Evolutionary conservation across 1,140 invertebrate species (phyloP), one percentile per base, ranked within the genome.

Genomic region (Polypedilum pembai): DNA sequence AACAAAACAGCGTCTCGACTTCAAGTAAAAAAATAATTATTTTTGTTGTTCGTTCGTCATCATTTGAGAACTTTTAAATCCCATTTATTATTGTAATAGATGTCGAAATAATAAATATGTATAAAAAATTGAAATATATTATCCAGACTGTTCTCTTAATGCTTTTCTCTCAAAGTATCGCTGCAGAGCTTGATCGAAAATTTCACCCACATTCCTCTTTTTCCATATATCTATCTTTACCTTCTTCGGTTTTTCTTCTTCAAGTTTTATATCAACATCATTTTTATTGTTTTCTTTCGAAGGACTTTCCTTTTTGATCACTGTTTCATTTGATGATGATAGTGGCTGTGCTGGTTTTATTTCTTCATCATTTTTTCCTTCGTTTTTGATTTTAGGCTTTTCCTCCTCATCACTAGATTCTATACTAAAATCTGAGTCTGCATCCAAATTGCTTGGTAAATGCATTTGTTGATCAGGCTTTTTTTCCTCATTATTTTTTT

Each of bases 161-260:
- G 87, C 83, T 83, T 94, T 93, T 76, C 94, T 86, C 78, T 89
- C 85, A 78, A 91, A 90, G 84, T 94, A 96, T 78, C 92, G 86
- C 76, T 90, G 85, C 24, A 92, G 79, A n/a, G 94, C 93, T 73
- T 88, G 89, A 75, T 92, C 89, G 83, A 92, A 92, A n/a, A 89
- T 84, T 73, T 87, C 85, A 1, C 92, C 93, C 15, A 94, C 87
- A 73, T 93, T 95, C 79, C 93, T 86, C 79, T 96, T 96, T 78
- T 89, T 88, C 91, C 91, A 94, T 77, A 94, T 91, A 76, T 89
- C 86, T 73, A 88, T 83, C 80, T 89, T 91, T 65, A 80, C 79
- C 73, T 78, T 76, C 76, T 81, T 80, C 63, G 74, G 45, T 75
- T 77, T 65, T 12, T 75, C 75, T 76, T 73, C 76, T 33, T 75